Base-by-base conservation (phyloP, 1,140 invertebrate species). In the Ostrea denselamellosa region DNA sequence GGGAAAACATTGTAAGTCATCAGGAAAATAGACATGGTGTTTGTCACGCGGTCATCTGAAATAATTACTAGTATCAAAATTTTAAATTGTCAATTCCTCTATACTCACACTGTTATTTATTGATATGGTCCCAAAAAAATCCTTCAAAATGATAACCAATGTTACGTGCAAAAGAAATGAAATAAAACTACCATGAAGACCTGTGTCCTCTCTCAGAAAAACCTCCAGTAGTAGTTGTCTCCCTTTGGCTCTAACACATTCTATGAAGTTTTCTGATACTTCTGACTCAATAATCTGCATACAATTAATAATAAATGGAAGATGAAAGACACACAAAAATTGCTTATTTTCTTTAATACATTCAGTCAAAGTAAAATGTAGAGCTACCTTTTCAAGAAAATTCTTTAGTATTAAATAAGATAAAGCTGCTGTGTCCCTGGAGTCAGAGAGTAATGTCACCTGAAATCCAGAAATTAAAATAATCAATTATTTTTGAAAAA, bases 41-140 rank as follows among this genome's bases (percentile, higher is more conserved):
- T 53, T 17, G 51, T 22, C n/a, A 83, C 9, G 82, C 53, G 19
- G 51, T n/a, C 82, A n/a, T 83, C 82, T 83, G 19, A 83, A 52
- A 52, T 9, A 52, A 52, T n/a, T 22, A 81, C 44, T 14, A 28
- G 14, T 14, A 22, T 62, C 7, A 0, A 62, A 17, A 17, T 19
- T 62, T 62, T 62, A 56, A 12, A 56, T 56, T 8, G 8, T 56
- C 14, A 62, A n/a, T 19, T 17, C 2, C 17, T 58, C 19, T 4
- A 58, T 58, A 58, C 3, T 58, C 17, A 17, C 56, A 12, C 56
- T n/a, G 17, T 62, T 62, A 58, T 58, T 62, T 19, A 44, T 44
- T 44, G 34, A 44, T 2, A 44, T 62, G 56, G 17, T 62, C 17
- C 17, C n/a, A 62, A 19, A 62, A 58, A 19, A 7, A 0, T 5